Evolutionary conservation across 2,113 vertebrate genomes (phyloP), one percentile per base, ranked within the genome.

Genomic region (Synodontis membranacea): DNA sequence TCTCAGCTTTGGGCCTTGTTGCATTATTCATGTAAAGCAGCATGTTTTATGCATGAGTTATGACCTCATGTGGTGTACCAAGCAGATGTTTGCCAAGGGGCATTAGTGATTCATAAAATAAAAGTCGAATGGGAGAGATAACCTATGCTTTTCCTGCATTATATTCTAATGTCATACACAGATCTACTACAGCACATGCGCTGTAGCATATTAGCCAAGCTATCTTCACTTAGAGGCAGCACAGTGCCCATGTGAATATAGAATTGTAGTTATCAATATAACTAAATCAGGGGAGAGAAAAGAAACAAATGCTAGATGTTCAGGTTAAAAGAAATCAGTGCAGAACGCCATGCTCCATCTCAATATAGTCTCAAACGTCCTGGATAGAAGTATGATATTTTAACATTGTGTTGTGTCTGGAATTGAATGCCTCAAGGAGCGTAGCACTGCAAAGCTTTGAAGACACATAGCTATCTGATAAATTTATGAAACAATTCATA

Each of bases 21-120:
- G 60, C 79, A 88, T 90, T 86, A 88, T 90, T 86, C 70, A 88
- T 90, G 85, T 31, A n/a, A 82, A 86, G 81, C 58, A 39, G 60
- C 11, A 17, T 82, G 50, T 88, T 90, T 90, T 66, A 88, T 39
- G 58, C 46, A 23, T 60, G 58, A 84, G 74, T 84, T 88, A 79
- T 80, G 78, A 70, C 56, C 66, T 68, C 48, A 78, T n/a, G 31
- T 28, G 37, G 50, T 58, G 37, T 42, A 64, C 80, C 37, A 39
- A 70, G 46, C 54, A 23, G 52, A 37, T 66, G 64, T 34, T 5
- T 66, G 64, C 64, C 10, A 68, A 68, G 21, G n/a, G 17, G 66
- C 66, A 68, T 2, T 8, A 25, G 37, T 4, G 5, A 72, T 72
- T 72, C 84, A 50, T 84, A 70, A 88, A 82, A 86, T 14, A 25